A percentile compares a stretch with the other conserved stretches of the same genome.
phyloP scores from a whole-genome alignment of 2,888 invertebrate genomes.

The Stegophylla sp. region DNA sequence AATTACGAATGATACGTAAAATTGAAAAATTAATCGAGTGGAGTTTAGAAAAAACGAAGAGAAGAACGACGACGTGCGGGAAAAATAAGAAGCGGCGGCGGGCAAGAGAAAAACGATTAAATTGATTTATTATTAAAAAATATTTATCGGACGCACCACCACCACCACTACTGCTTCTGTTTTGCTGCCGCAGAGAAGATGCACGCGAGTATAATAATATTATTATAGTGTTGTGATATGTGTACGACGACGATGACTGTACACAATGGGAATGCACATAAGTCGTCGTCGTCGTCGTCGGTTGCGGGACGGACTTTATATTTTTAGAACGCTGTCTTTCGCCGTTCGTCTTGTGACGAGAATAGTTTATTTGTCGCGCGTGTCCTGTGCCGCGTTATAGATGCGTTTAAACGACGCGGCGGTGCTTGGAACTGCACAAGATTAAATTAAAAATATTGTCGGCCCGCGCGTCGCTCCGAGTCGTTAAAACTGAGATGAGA shows the following conservation, averaged over 20 bases:
- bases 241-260: conserved; percentile 14
- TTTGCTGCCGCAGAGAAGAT: too few species aligned
- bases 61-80: too few species aligned
- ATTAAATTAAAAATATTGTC: conserved; percentile 24
- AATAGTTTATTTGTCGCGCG: conserved; percentile 45
- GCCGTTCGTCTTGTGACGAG: conserved; percentile 24
- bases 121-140: too few species aligned
- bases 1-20: too few species aligned
- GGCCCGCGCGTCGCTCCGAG: not conserved
- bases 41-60: too few species aligned
- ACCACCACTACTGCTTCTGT: too few species aligned
- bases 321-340: conserved; percentile 55
- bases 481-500: conserved; percentile 1
- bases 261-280: conserved; percentile 33
- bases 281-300: not conserved
- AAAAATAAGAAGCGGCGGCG: not conserved
- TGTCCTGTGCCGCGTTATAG: not conserved
- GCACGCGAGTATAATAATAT: not conserved
- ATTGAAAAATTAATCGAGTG: not conserved
- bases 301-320: conserved; percentile 35
- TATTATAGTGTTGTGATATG: not conserved
- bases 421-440: conserved; percentile 1
- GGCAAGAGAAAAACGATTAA: not conserved
- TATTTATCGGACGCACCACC: too few species aligned
- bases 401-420: conserved; percentile 10